Evolutionary conservation across 2,797 vertebrate species (phyloP).

Genomic region (Peromyscus melanophrys): DNA sequence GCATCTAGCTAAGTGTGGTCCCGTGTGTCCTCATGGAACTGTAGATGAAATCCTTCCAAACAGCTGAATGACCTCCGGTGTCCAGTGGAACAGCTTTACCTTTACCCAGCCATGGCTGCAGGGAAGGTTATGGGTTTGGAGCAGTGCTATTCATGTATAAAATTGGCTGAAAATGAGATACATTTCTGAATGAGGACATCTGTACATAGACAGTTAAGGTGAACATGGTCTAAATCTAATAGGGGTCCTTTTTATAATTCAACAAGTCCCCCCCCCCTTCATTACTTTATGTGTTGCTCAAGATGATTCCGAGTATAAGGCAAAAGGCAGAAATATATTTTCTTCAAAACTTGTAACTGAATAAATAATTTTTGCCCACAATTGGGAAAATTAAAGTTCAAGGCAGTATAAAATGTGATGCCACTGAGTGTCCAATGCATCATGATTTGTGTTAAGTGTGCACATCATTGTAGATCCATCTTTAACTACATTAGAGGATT

Average conservation of each 20-base stretch:
- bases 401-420: not conserved
- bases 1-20: not conserved
- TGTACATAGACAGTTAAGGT: not conserved
- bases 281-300: not conserved
- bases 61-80: not conserved
- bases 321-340: not conserved
- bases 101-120: not conserved
- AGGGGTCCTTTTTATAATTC: not conserved
- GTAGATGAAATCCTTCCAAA: not conserved
- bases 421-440: not conserved
- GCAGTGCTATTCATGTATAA: not conserved
- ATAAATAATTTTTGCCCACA: not conserved
- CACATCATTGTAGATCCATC: not conserved
- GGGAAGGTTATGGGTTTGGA: not conserved
- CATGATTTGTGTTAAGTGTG: not conserved
- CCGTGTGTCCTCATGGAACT: not conserved
- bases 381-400: not conserved
- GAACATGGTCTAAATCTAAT: not conserved
- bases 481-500: not conserved
- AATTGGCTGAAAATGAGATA: not conserved
- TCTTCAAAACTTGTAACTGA: not conserved
- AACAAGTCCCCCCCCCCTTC: not conserved
- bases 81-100: not conserved
- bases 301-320: not conserved
- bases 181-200: not conserved